phyloP scores from a whole-genome alignment of 2,888 invertebrate species.

The Limnephilus lunatus region DNA sequence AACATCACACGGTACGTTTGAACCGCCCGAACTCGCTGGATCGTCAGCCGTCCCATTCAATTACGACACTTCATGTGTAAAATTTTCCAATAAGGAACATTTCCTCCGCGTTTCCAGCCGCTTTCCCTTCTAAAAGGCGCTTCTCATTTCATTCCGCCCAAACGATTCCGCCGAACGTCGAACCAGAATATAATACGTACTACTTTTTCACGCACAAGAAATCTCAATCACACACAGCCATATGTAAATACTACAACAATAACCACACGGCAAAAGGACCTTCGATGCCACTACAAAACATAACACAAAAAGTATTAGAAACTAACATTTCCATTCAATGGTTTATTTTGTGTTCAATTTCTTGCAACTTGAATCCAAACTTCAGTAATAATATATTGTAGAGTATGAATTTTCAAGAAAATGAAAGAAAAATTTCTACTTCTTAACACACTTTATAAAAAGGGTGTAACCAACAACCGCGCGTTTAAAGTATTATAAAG shows the following conservation, averaged over 20 bases:
- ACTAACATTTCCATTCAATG: not conserved
- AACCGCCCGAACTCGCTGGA: not conserved
- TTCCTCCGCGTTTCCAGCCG: constrained; percentile 2
- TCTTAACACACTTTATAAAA: not conserved
- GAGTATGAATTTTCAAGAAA: constrained; percentile 3
- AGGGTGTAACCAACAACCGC: too few relatives aligned
- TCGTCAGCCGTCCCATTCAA: constrained; percentile 33
- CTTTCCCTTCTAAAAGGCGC: constrained; percentile 31
- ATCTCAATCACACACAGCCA: constrained; percentile 21
- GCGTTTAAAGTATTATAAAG: not conserved
- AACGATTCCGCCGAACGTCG: not conserved
- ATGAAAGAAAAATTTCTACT: not conserved
- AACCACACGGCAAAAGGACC: not conserved
- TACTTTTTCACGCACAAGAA: constrained; percentile 20
- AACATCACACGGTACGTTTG: not conserved
- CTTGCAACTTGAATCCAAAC: not conserved
- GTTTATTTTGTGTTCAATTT: not conserved
- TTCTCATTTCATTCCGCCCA: constrained; percentile 2
- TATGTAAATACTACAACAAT: constrained; percentile 10
- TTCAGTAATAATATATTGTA: not conserved
- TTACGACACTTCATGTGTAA: constrained; percentile 30
- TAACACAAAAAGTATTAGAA: not conserved
- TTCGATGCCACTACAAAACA: not conserved
- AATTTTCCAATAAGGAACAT: constrained; percentile 33
- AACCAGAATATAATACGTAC: not conserved